Evolutionary conservation across 2,113 vertebrate genomes (phyloP), one percentile per base, ranked within the genome.

Genomic region (Percina caprodes): DNA sequence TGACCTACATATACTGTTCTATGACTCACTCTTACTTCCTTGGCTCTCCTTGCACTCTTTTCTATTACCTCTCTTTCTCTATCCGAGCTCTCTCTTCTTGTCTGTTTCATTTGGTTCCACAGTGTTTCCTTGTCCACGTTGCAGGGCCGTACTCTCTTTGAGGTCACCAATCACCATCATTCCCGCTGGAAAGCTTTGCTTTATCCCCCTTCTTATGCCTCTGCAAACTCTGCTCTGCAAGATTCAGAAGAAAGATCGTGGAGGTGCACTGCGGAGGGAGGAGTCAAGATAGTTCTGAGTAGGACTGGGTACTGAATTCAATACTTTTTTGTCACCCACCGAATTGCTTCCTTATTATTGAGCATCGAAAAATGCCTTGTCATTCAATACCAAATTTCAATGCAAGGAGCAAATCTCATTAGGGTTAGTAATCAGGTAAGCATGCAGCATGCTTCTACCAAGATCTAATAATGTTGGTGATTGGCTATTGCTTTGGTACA

Each of bases 1-100:
- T 86, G 86, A 92, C 91, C 88, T 77, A 63, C 82, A 7, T 33
- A 30, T 6, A 9, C 62, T 30, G 77, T 74, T 79, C 88, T 78
- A 5, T 65, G 60, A 67, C 87, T 80, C 8, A 2, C 39, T 75
- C 75, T 69, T 66, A 39, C 77, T 72, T 80, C 59, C 62, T 18
- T 7, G 54, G 72, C 68, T 60, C 66, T 58, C 51, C 65, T 7
- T 24, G 72, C 56, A 19, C 61, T 65, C 42, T 67, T 63, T 70
- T 77, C 74, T 39, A 54, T 73, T n/a, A 79, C 35, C 70, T 49
- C 69, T 42, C 26, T 19, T 72, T 56, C 71, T 51, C 65, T 69
- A 21, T 60, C 63, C n/a, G 0, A 13, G 49, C 48, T 26, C 49
- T 51, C 16, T 42, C 42, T 45, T 58, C 87, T 78, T 74, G 70